phyloP scores from a whole-genome alignment of 2,113 vertebrate species.

The Boulengeromyrus knoepffleri region DNA sequence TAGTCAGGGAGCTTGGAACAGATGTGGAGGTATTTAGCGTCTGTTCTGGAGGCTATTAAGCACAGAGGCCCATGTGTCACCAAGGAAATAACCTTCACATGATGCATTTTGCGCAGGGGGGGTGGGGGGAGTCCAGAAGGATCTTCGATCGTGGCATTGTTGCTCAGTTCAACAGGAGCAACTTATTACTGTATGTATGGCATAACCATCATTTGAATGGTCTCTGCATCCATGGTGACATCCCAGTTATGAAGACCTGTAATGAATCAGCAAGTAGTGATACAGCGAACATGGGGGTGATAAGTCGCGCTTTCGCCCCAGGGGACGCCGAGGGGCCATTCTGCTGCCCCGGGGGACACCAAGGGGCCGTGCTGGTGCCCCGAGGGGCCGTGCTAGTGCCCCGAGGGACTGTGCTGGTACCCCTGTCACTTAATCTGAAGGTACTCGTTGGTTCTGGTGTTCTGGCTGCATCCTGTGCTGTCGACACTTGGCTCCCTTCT shows the following conservation, averaged over 20 bases:
- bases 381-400: background rate
- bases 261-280: background rate
- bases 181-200: conserved; percentile 36
- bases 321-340: background rate
- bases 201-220: conserved; percentile 27
- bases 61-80: conserved; percentile 51
- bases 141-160: conserved; percentile 31
- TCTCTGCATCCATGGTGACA: conserved; percentile 10
- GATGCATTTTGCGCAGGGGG: conserved; percentile 39
- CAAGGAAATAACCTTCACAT: conserved; percentile 57
- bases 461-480: background rate
- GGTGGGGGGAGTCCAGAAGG: conserved; percentile 46
- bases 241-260: conserved; percentile 21
- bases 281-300: background rate
- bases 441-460: background rate
- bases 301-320: background rate
- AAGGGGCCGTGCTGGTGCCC: too few species aligned
- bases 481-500: too few species aligned
- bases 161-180: conserved; percentile 28
- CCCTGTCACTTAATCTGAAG: background rate
- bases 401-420: background rate
- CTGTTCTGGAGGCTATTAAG: conserved; percentile 60
- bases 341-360: background rate
- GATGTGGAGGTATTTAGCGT: conserved; percentile 57
- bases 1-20: conserved; percentile 53